phyloP scores from a whole-genome alignment of 1,140 invertebrate species.

The Zaprionus lachaisei region DNA sequence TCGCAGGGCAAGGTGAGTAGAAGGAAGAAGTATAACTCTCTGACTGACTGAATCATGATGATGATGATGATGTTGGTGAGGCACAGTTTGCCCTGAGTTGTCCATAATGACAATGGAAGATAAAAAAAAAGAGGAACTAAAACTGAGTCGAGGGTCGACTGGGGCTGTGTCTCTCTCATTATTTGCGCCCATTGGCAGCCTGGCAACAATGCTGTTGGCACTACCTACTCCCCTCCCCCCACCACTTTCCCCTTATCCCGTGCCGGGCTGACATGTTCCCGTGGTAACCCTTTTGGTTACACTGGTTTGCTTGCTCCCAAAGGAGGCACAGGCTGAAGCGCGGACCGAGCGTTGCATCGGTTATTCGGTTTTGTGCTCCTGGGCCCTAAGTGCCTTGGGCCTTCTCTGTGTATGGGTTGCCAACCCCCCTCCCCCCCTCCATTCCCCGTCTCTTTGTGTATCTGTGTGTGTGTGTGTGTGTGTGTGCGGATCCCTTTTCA shows the following conservation, averaged over 20 bases:
- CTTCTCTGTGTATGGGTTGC: conserved; percentile 6
- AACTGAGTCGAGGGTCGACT: neutral
- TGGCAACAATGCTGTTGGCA: conserved; percentile 14
- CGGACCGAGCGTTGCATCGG: conserved; percentile 21
- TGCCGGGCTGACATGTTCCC: neutral
- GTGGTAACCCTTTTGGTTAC: conserved; percentile 1
- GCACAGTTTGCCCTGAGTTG: neutral
- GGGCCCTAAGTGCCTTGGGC: conserved; percentile 31
- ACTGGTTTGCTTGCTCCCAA: conserved; percentile 1
- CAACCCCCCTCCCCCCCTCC: neutral
- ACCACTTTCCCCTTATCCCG: too few species aligned
- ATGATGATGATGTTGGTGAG: neutral
- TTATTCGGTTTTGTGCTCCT: conserved; percentile 23
- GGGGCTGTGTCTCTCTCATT: conserved; percentile 32
- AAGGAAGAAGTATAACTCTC: too few species aligned
- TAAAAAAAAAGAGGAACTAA: neutral
- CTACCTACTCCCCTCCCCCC: neutral
- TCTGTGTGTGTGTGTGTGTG: conserved; percentile 32
- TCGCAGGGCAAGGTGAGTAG: conserved; percentile 80
- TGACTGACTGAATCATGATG: neutral
- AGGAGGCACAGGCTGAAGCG: conserved; percentile 19
- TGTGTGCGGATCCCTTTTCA: conserved; percentile 36
- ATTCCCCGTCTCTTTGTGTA: neutral
- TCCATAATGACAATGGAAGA: conserved; percentile 27
- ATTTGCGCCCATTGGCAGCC: conserved; percentile 47